Percentiles rank a stretch among this genome's conserved stretches.
These are phyloP conservation scores for Drosophila stalkeri DNA, from an alignment of 2,888 invertebrate species.

Conservation along the genomic window DNA sequence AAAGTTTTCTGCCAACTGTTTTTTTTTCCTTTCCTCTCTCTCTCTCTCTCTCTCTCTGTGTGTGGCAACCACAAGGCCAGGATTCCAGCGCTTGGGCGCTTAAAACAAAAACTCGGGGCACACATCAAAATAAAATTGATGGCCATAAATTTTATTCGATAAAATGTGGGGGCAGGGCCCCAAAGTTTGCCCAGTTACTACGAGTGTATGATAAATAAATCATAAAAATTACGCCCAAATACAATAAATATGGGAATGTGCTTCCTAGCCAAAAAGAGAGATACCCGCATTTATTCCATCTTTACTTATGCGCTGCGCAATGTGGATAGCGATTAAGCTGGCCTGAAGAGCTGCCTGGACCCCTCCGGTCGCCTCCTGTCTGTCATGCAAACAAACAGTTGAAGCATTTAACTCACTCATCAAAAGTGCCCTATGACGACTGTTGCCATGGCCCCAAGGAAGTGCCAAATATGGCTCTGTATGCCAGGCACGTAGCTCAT, in stretches of 20 bases:
- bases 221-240: conserved; percentile 42
- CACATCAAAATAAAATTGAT: conserved; percentile 58
- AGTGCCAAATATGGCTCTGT: conserved; percentile 8
- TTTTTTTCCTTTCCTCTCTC: conserved; percentile 19
- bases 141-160: conserved; percentile 73
- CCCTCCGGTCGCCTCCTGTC: neutral
- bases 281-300: neutral
- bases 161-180: conserved; percentile 34
- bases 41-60: neutral
- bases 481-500: conserved; percentile 62
- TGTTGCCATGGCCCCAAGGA: conserved; percentile 28
- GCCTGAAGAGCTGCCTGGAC: conserved; percentile 1
- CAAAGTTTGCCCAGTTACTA: conserved; percentile 23
- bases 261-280: neutral
- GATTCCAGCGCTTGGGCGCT: conserved; percentile 9
- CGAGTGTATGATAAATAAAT: conserved; percentile 52
- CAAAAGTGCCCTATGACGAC: conserved; percentile 39
- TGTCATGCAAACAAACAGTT: conserved; percentile 50
- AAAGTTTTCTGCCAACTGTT: conserved; percentile 38
- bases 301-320: conserved; percentile 19
- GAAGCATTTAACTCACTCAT: conserved; percentile 62
- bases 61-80: conserved; percentile 4
- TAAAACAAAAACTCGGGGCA: conserved; percentile 49
- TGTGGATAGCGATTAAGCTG: conserved; percentile 42
- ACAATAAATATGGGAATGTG: conserved; percentile 30